phyloP scores from a whole-genome alignment of 1,140 invertebrate genomes.

The Branchinecta lynchi region DNA sequence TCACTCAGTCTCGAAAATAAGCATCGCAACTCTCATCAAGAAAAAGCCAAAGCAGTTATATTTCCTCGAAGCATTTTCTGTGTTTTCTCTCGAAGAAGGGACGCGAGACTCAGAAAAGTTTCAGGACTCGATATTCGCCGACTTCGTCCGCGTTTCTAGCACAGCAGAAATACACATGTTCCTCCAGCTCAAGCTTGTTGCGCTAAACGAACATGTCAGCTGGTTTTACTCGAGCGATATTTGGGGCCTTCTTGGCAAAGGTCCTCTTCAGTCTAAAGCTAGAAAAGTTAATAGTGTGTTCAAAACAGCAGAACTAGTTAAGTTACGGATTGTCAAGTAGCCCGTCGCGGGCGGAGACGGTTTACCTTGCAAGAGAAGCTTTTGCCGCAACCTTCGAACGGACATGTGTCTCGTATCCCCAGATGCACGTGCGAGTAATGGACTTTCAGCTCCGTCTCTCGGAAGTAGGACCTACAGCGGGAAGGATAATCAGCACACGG shows the following conservation, averaged over 20 bases:
- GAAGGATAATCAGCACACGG: not conserved
- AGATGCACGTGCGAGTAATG: slow-evolving; percentile 15
- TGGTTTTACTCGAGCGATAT: not conserved
- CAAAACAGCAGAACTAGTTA: slow-evolving; percentile 6
- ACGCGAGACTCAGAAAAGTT: no score
- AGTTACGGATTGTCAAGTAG: slow-evolving; percentile 9
- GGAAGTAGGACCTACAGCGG: slow-evolving; percentile 16
- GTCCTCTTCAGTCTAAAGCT: not conserved
- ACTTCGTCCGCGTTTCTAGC: no score
- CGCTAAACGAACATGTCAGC: no score
- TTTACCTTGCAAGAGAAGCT: slow-evolving; percentile 15
- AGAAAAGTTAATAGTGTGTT: not conserved
- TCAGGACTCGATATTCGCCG: no score
- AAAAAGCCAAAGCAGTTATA: no score
- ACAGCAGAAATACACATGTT: no score
- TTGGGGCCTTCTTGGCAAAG: not conserved
- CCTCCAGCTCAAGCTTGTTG: no score
- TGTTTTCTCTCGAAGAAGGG: no score
- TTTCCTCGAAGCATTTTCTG: no score
- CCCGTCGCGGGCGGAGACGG: not conserved
- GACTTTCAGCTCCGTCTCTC: slow-evolving; percentile 9
- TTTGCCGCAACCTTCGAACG: slow-evolving; percentile 13
- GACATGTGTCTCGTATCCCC: slow-evolving; percentile 13
- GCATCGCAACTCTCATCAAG: no score
- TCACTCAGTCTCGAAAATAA: no score